Conservation (phyloP, 2,797 vertebrate genomes). For the Sebastes oblongus region DNA sequence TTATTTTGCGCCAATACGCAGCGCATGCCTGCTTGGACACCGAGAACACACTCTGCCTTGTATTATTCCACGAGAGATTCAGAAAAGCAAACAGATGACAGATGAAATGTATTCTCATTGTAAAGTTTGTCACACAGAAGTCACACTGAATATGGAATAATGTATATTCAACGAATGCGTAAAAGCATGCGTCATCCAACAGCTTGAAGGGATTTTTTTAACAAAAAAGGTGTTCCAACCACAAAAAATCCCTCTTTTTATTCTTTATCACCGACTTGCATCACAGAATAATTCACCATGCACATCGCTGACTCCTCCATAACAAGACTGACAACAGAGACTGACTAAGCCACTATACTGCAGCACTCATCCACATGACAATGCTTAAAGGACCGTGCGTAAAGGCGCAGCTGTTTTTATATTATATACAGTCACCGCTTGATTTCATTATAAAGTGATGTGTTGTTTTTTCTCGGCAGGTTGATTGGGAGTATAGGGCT, state of each 20-base stretch:
- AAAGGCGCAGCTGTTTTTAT: constrained; percentile 38
- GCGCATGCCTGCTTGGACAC: background rate
- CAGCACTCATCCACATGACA: constrained; percentile 62
- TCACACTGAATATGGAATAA: too few relatives aligned
- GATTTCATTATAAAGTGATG: too few relatives aligned
- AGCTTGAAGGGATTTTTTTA: background rate
- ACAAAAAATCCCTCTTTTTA: background rate
- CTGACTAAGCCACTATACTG: constrained; percentile 57
- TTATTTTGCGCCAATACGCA: background rate
- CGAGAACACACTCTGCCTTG: background rate
- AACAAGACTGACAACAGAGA: constrained; percentile 26
- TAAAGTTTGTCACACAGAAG: background rate
- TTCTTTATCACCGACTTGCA: background rate
- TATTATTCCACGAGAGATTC: background rate
- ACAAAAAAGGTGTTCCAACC: background rate
- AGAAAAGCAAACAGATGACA: background rate
- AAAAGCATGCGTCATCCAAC: background rate
- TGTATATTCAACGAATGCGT: background rate
- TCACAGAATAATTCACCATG: background rate
- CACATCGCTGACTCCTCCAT: constrained; percentile 5
- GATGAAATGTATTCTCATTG: fast-evolving
- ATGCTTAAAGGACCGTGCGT: constrained; percentile 51
- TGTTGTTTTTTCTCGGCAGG: too few relatives aligned
- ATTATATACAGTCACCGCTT: too few relatives aligned
- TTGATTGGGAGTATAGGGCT: background rate